These are phyloP conservation scores for Eulemur albifrons DNA, from an alignment of 2,797 vertebrate genomes.

Conservation along the genomic window DNA sequence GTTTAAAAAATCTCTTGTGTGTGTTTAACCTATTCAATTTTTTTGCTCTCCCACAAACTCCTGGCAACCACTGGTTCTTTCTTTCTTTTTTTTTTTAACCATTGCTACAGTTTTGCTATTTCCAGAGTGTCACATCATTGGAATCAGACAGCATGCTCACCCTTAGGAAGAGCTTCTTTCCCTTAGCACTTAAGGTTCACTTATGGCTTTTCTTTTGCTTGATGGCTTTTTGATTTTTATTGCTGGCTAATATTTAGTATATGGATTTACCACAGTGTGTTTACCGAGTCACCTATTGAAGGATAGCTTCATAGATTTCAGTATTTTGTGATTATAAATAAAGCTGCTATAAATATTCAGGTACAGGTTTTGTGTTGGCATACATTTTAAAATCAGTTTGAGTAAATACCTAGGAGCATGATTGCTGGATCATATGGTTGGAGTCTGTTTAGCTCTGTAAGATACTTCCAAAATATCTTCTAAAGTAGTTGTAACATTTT, in stretches of 20 bases:
- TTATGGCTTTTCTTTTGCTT: background rate
- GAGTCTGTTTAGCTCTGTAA: background rate
- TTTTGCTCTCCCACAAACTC: no score
- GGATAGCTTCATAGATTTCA: background rate
- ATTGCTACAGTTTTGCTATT: background rate
- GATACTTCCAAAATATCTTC: background rate
- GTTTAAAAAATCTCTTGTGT: background rate
- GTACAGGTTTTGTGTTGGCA: background rate
- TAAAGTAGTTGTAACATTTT: background rate
- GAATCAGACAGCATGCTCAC: background rate
- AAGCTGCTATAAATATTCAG: background rate
- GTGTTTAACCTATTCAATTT: background rate
- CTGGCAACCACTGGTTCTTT: background rate
- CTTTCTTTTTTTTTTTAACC: background rate
- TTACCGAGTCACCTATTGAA: background rate
- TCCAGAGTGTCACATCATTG: background rate
- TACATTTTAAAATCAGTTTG: background rate
- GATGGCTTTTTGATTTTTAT: background rate
- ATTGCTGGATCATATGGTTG: background rate
- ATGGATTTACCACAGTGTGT: background rate
- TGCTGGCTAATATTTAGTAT: background rate
- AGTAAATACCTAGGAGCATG: background rate
- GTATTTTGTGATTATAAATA: background rate
- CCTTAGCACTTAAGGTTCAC: no score
- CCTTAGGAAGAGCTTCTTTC: background rate